Percentiles rank a stretch among this genome's conserved stretches.
Evolutionary conservation across 2,888 invertebrate genomes (phyloP).

Genomic region (Petrophora chlorosata): DNA sequence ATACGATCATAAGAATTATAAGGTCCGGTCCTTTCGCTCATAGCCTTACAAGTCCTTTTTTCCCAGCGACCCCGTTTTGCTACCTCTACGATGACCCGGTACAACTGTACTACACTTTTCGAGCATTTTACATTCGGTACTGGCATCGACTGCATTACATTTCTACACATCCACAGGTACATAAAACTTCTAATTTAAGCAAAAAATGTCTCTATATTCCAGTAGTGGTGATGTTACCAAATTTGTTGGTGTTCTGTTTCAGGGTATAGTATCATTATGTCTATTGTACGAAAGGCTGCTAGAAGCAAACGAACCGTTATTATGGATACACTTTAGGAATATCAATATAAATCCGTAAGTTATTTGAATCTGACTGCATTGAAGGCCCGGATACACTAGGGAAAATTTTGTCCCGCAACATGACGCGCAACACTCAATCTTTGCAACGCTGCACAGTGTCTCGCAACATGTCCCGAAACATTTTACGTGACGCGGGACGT

Average conservation of each 20-base stretch:
- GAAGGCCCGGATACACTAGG: neutral
- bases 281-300: constrained; percentile 94
- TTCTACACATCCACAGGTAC: constrained; percentile 93
- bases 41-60: neutral
- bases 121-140: constrained; percentile 95
- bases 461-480: too few relatives aligned
- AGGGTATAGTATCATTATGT: constrained; percentile 95
- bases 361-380: neutral
- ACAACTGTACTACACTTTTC: constrained; percentile 93
- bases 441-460: too few relatives aligned
- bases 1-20: too few relatives aligned
- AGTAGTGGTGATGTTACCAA: neutral
- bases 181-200: neutral
- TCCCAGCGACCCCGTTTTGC: constrained; percentile 95
- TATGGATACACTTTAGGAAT: constrained; percentile 96
- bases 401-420: too few relatives aligned
- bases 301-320: constrained; percentile 94
- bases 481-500: too few relatives aligned
- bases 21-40: too few relatives aligned
- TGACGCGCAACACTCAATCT: too few relatives aligned
- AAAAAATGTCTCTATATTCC: neutral
- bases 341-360: constrained; percentile 96
- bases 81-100: constrained; percentile 95
- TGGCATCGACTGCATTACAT: constrained; percentile 96
- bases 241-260: constrained; percentile 38